These are phyloP conservation scores for Troides oblongomaculatus DNA, from an alignment of 2,888 invertebrate species.

Conservation along the genomic window DNA sequence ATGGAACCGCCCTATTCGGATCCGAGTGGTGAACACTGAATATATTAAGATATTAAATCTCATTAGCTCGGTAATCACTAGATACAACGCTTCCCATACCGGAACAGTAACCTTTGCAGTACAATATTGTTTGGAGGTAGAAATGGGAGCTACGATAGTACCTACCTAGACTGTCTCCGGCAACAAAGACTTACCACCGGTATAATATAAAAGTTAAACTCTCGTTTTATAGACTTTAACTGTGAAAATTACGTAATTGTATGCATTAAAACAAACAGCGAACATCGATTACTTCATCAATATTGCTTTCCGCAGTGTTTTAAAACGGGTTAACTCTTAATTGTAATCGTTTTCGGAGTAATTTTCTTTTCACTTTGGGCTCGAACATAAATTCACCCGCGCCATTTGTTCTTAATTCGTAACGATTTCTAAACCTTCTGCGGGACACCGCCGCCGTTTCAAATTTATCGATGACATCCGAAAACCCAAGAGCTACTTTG, in stretches of 20 bases:
- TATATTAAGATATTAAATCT: too few relatives aligned
- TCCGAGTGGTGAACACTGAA: too few relatives aligned
- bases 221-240: not conserved
- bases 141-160: too few relatives aligned
- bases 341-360: conserved; percentile 17
- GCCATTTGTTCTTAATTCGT: conserved; percentile 25
- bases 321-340: conserved; percentile 23
- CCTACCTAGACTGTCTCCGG: too few relatives aligned
- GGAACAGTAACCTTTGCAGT: too few relatives aligned
- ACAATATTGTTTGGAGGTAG: too few relatives aligned
- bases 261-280: not conserved
- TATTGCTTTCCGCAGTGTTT: conserved; percentile 6
- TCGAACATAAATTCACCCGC: conserved; percentile 20
- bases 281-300: not conserved
- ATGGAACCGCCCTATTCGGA: too few relatives aligned
- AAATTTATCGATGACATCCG: conserved; percentile 9
- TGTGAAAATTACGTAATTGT: not conserved
- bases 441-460: conserved; percentile 7
- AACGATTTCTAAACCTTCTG: conserved; percentile 19
- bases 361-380: conserved; percentile 19
- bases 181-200: too few relatives aligned
- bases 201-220: too few relatives aligned
- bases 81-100: too few relatives aligned
- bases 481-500: not conserved
- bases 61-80: too few relatives aligned